Conservation (phyloP, 1,140 invertebrate genomes). For the Drosophila tropicalis region DNA sequence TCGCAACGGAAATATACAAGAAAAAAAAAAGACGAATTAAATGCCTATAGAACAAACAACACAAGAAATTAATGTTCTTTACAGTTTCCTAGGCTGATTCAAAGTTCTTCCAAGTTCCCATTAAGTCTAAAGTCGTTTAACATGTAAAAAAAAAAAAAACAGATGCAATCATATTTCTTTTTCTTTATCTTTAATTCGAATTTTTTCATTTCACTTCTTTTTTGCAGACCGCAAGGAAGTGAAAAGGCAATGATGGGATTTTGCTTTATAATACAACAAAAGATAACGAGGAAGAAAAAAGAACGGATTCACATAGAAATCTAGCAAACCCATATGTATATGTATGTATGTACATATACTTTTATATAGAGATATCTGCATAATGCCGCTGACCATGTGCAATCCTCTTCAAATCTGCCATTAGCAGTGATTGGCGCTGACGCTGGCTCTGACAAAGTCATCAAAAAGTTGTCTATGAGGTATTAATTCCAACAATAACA, state of each 20-base stretch:
- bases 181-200: conserved; percentile 2
- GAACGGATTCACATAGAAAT: conserved; percentile 10
- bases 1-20: too few relatives aligned
- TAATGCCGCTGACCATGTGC: conserved; percentile 8
- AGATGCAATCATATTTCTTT: conserved; percentile 46
- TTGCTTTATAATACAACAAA: conserved; percentile 38
- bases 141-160: conserved; percentile 19
- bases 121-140: conserved; percentile 22
- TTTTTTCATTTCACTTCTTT: too few relatives aligned
- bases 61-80: conserved; percentile 14
- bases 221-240: conserved; percentile 66
- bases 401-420: not conserved
- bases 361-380: not conserved
- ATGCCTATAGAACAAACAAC: not conserved
- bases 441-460: conserved; percentile 6
- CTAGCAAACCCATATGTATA: not conserved
- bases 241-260: conserved; percentile 29
- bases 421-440: not conserved
- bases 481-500: conserved; percentile 45
- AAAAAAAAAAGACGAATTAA: too few relatives aligned
- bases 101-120: conserved; percentile 43
- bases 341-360: not conserved
- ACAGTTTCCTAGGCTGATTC: conserved; percentile 7
- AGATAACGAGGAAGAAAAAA: conserved; percentile 41
- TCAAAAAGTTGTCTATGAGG: conserved; percentile 8